Percentiles rank a stretch among this genome's conserved stretches.
Evolutionary conservation across 2,888 invertebrate genomes (phyloP).

Genomic region (Lucinisca nassula): DNA sequence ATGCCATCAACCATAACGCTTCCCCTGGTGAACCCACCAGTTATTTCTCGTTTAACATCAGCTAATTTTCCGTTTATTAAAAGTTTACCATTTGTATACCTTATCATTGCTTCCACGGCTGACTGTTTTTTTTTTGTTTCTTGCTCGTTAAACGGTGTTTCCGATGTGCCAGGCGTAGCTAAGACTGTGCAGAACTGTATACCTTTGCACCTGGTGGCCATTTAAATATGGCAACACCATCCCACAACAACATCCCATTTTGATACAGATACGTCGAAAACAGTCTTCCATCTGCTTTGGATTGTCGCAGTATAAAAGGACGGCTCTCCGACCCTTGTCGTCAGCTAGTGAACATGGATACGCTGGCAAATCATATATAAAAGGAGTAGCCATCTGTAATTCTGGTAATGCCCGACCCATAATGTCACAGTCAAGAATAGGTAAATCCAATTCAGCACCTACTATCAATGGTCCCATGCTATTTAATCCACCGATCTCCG

Average conservation of each 20-base stretch:
- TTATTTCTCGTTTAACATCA: conserved; percentile 80
- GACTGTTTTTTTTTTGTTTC: conserved; percentile 73
- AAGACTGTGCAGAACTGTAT: conserved; percentile 72
- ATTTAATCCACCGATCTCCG: conserved; percentile 86
- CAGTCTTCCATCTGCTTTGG: conserved; percentile 81
- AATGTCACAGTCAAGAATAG: conserved; percentile 83
- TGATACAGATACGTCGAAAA: conserved; percentile 78
- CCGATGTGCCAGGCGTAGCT: conserved; percentile 85
- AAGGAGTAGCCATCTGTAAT: conserved; percentile 81
- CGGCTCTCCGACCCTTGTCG: conserved; percentile 77
- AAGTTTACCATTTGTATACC: conserved; percentile 69
- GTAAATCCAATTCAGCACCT: conserved; percentile 80
- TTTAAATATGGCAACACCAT: conserved; percentile 70
- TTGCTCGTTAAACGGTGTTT: conserved; percentile 77
- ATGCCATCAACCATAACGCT: conserved; percentile 73
- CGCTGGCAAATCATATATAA: conserved; percentile 78
- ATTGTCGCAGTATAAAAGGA: conserved; percentile 73
- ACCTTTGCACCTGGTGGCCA: conserved; percentile 67
- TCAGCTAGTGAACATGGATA: conserved; percentile 80
- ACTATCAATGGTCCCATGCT: conserved; percentile 81
- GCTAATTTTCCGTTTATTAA: conserved; percentile 81
- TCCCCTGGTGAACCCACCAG: conserved; percentile 83
- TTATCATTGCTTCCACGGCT: conserved; percentile 77
- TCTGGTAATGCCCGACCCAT: conserved; percentile 87
- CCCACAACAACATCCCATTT: conserved; percentile 82